Evolutionary conservation across 2,113 vertebrate species (phyloP), one percentile per base, ranked within the genome.

Genomic region (Caranx melampygus): DNA sequence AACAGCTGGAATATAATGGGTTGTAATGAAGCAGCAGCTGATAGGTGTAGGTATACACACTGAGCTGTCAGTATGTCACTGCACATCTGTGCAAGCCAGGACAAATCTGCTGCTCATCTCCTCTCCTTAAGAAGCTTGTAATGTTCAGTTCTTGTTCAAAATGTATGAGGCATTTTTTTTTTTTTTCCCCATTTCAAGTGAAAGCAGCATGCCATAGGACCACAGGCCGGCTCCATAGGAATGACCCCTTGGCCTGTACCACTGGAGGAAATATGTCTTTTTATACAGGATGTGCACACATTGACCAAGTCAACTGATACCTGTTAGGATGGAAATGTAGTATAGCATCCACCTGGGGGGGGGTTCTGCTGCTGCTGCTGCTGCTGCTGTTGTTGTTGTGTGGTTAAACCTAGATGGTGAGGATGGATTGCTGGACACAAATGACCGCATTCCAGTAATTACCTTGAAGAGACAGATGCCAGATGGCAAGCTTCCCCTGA

Each of bases 401-500:
- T 78, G 61, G 72, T 83, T 75, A 63, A 75, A 67, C 31, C 20
- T 31, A 59, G 21, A 57, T 13, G 5, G 37, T 3, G 70, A 63
- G 49, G 60, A 76, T 66, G 6, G 78, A 81, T 88, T 42, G 37
- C 68, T 55, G 15, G 55, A 84, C 77, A 85, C 74, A 75, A 67
- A 58, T 65, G 65, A 86, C 78, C 86, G 68, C 82, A 81, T 75
- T 78, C 70, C 64, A 66, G 85, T 90, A 86, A 91, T 91, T 84
- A 80, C 83, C 62, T 73, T 11, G 40, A 60, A 75, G 81, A 75
- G 67, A 60, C 40, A 3, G 54, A 70, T 82, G 85, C 71, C 89
- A 90, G 75, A 86, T 88, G 67, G 78, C 44, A 42, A 59, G 54
- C 83, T 84, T 18, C n/a, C 59, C 35, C 66, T 75, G 69, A 87